Conservation (phyloP, 2,113 vertebrate species). For the Capreolus pygargus region DNA sequence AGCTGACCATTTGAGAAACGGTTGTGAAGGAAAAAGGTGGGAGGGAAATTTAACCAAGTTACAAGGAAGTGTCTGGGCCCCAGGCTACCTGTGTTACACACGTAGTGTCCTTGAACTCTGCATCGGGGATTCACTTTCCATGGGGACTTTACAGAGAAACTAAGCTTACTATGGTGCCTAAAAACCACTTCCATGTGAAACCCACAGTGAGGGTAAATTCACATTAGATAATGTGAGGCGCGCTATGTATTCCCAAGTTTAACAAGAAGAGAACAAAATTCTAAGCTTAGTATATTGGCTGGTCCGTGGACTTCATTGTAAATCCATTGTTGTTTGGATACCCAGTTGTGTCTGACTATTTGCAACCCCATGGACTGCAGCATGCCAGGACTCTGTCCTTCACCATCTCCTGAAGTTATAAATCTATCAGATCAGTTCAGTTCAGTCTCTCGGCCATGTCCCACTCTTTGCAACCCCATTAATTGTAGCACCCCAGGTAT, state of each 20-base stretch:
- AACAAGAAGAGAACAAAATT: background rate
- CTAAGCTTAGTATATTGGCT: background rate
- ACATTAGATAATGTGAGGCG: background rate
- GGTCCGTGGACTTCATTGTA: background rate
- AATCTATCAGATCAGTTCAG: background rate
- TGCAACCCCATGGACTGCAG: background rate
- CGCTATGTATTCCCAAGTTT: background rate
- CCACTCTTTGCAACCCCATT: background rate
- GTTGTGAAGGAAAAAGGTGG: background rate
- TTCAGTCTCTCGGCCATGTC: rapidly evolving
- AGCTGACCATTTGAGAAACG: background rate
- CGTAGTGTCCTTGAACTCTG: background rate
- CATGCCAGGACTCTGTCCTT: background rate
- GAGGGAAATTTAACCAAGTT: background rate
- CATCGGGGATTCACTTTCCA: background rate
- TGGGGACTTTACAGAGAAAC: background rate
- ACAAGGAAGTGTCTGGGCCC: background rate
- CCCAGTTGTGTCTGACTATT: background rate
- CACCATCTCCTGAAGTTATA: background rate
- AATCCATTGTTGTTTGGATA: background rate
- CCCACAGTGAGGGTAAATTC: background rate
- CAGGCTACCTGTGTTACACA: background rate
- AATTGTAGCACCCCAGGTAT: background rate
- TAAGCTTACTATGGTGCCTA: background rate
- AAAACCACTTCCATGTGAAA: background rate